A percentile compares a stretch with the other conserved stretches of the same genome.
Evolutionary conservation across 2,113 vertebrate species (phyloP).

Genomic region (Cairina moschata): DNA sequence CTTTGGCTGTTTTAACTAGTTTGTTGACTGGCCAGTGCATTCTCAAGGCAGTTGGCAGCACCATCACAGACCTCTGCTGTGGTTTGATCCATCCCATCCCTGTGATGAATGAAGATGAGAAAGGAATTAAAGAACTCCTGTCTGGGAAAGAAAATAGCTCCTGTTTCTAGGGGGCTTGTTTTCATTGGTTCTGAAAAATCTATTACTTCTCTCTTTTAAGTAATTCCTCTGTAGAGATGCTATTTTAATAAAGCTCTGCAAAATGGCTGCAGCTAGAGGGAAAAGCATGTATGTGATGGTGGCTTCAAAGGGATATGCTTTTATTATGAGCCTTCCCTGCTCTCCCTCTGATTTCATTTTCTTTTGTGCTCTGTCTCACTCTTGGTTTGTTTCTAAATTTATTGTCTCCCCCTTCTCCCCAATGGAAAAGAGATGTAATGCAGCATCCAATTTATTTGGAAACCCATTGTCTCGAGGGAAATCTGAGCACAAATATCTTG

Average conservation of each 20-base stretch:
- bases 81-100: not conserved
- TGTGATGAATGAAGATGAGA: not conserved
- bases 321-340: not conserved
- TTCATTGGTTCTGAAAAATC: not conserved
- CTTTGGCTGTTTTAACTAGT: not conserved
- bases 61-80: not conserved
- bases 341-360: conserved; percentile 41
- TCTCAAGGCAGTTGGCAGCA: not conserved
- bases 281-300: not conserved
- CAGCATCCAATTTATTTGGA: conserved; percentile 50
- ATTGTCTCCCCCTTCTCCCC: not conserved
- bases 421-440: conserved; percentile 11
- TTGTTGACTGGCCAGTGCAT: not conserved
- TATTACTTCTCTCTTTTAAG: conserved; percentile 11
- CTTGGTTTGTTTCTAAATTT: conserved; percentile 47
- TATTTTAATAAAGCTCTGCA: conserved; percentile 57
- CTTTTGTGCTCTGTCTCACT: conserved; percentile 7
- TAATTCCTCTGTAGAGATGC: conserved; percentile 6
- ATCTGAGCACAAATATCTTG: not conserved
- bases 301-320: conserved; percentile 32
- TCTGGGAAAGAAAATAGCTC: not conserved
- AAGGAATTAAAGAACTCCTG: not conserved
- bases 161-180: not conserved
- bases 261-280: conserved; percentile 44
- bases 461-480: not conserved